Evolutionary conservation across 1,140 invertebrate species (phyloP).

Genomic region (Charaxes varanes): DNA sequence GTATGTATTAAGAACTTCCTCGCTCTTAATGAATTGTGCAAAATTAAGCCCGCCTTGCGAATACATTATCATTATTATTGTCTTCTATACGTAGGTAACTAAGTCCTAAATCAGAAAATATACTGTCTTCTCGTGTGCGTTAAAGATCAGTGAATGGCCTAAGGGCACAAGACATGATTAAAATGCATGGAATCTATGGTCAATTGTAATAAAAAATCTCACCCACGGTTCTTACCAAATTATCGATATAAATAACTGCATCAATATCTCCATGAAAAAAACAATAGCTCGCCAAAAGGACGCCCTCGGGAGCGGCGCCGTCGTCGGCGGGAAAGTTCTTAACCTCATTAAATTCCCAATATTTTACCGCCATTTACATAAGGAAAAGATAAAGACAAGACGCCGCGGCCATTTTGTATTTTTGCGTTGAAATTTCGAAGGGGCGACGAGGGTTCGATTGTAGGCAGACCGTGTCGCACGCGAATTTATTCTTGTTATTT

Average conservation of each 20-base stretch:
- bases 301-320: constrained; percentile 26
- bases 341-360: constrained; percentile 39
- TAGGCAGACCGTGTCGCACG: constrained; percentile 29
- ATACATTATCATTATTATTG: constrained; percentile 1
- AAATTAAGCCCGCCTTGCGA: constrained; percentile 14
- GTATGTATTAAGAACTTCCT: constrained; percentile 54
- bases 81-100: background rate
- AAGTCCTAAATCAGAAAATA: too few species aligned
- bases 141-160: too few species aligned
- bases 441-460: constrained; percentile 18
- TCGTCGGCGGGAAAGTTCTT: constrained; percentile 37
- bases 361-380: constrained; percentile 41
- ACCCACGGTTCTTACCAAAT: too few species aligned
- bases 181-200: too few species aligned
- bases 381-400: constrained; percentile 48
- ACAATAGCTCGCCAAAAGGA: constrained; percentile 14
- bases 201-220: too few species aligned
- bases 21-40: constrained; percentile 35
- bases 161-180: too few species aligned
- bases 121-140: too few species aligned
- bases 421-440: constrained; percentile 22
- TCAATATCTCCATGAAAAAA: too few species aligned
- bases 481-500: constrained; percentile 24
- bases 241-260: too few species aligned
- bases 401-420: constrained; percentile 35